Evolutionary conservation across 2,797 vertebrate genomes (phyloP).

Genomic region (Fistularia tabacaria): DNA sequence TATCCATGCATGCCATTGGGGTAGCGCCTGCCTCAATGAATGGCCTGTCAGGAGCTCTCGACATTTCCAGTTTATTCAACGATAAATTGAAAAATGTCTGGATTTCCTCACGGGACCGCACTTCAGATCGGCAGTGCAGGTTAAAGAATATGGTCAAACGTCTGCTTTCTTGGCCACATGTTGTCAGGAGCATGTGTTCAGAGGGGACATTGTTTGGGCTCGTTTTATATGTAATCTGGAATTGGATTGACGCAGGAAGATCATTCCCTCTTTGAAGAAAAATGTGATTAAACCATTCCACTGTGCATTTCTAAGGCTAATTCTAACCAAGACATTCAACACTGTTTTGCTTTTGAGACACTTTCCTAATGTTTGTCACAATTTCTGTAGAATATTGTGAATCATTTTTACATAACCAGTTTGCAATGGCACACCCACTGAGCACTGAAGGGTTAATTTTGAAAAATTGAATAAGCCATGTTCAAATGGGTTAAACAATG

Average conservation of each 20-base stretch:
- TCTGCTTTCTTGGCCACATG: conserved; percentile 32
- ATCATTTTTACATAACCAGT: too few species aligned
- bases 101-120: conserved; percentile 52
- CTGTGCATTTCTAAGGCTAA: too few species aligned
- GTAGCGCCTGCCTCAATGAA: conserved; percentile 62
- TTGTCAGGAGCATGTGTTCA: conserved; percentile 24
- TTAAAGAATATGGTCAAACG: conserved; percentile 7
- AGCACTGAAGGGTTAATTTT: too few species aligned
- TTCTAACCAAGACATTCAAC: too few species aligned
- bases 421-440: too few species aligned
- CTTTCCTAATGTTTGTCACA: too few species aligned
- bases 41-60: conserved; percentile 67
- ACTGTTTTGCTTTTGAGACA: too few species aligned
- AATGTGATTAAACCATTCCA: too few species aligned
- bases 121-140: conserved; percentile 49
- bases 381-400: too few species aligned
- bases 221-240: conserved; percentile 20
- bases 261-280: too few species aligned
- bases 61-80: conserved; percentile 73
- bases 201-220: conserved; percentile 4
- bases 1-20: conserved; percentile 60
- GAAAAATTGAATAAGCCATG: too few species aligned
- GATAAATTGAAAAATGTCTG: conserved; percentile 76
- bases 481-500: too few species aligned
- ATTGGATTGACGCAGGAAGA: not conserved